A percentile compares a stretch with the other conserved stretches of the same genome.
Conservation (phyloP, 2,888 invertebrate species). For the Pterostichus madidus region DNA sequence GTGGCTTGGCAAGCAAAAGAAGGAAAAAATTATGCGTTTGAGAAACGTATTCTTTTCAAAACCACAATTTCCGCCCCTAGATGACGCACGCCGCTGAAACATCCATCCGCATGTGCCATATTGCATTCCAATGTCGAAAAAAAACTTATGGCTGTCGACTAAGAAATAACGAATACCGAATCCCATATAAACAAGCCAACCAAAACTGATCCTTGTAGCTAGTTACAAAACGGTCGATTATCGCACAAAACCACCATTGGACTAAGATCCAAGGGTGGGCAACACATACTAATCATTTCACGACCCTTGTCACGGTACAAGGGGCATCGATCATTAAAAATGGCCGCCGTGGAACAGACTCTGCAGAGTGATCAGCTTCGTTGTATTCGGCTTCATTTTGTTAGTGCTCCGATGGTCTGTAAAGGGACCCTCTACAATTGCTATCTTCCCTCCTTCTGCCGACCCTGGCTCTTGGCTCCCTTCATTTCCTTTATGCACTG, state of each 20-base stretch:
- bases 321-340: constrained; percentile 74
- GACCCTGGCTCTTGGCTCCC: background rate
- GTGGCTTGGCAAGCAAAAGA: background rate
- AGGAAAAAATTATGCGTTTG: constrained; percentile 2
- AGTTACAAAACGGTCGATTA: constrained; percentile 18
- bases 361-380: constrained; percentile 44
- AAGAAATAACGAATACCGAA: constrained; percentile 53
- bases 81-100: constrained; percentile 49
- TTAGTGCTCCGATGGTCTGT: constrained; percentile 29
- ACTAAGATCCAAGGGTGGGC: constrained; percentile 69
- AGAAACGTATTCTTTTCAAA: background rate
- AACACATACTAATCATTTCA: constrained; percentile 74
- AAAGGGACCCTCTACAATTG: constrained; percentile 52
- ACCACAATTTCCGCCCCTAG: constrained; percentile 41
- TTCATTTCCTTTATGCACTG: constrained; percentile 64
- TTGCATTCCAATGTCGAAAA: constrained; percentile 70
- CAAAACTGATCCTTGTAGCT: constrained; percentile 22
- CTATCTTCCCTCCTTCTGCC: constrained; percentile 8
- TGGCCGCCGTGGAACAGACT: constrained; percentile 68
- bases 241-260: constrained; percentile 10
- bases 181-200: background rate
- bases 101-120: constrained; percentile 67
- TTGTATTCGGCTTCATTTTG: constrained; percentile 62
- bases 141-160: constrained; percentile 64
- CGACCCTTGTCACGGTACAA: constrained; percentile 73